Conservation (phyloP, 1,140 invertebrate species). For the Doryteuthis pealeii region DNA sequence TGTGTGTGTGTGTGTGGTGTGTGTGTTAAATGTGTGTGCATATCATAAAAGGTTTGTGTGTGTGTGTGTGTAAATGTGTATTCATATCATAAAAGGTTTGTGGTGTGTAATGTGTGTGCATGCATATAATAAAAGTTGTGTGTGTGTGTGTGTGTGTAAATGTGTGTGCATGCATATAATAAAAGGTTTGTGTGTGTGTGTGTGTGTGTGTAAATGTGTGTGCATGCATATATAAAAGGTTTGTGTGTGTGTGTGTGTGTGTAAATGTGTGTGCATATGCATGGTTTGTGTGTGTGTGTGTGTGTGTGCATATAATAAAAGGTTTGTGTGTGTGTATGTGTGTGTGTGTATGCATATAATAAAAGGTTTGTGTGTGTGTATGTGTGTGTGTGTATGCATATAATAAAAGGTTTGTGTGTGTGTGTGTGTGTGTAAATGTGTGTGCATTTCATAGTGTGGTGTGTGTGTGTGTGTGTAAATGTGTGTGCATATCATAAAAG, state of each 20-base stretch:
- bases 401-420: background rate
- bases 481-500: background rate
- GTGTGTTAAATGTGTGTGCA: too few relatives aligned
- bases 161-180: background rate
- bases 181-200: background rate
- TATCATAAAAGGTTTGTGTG: background rate
- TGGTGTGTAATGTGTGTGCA: background rate
- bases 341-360: background rate
- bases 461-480: background rate
- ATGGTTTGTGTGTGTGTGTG: background rate
- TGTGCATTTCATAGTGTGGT: too few relatives aligned
- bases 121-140: background rate
- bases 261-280: background rate
- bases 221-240: background rate
- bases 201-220: background rate
- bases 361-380: too few relatives aligned
- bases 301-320: background rate
- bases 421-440: background rate
- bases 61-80: background rate
- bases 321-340: background rate
- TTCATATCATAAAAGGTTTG: background rate
- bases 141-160: background rate
- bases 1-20: too few relatives aligned
- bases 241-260: background rate
- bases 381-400: background rate